Evolutionary conservation across 2,797 vertebrate species (phyloP).

Genomic region (Myripristis jacobus): DNA sequence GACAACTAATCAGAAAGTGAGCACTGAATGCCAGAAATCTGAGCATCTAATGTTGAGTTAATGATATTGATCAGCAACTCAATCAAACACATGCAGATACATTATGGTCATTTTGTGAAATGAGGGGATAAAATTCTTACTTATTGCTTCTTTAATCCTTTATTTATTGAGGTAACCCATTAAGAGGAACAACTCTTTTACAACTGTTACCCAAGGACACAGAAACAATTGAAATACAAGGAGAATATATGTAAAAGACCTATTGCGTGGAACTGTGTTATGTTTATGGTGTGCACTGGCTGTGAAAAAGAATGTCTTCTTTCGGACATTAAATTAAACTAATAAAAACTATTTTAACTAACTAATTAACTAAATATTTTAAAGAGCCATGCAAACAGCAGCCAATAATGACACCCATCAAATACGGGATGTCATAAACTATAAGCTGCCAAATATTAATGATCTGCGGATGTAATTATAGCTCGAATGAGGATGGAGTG

Average conservation of each 20-base stretch:
- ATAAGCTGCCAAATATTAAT: not conserved
- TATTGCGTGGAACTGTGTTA: not conserved
- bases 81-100: too few species aligned
- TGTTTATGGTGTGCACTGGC: not conserved
- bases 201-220: not conserved
- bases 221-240: not conserved
- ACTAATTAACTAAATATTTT: too few species aligned
- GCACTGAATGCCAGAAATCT: too few species aligned
- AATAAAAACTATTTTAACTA: not conserved
- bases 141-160: too few species aligned
- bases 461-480: slow-evolving; percentile 10
- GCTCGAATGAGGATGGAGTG: not conserved
- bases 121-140: too few species aligned
- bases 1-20: too few species aligned
- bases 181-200: too few species aligned
- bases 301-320: slow-evolving; percentile 1
- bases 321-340: not conserved
- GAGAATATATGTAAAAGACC: not conserved
- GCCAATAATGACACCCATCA: not conserved
- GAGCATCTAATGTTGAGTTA: too few species aligned
- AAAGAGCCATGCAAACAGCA: not conserved
- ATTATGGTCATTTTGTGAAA: too few species aligned
- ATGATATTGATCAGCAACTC: too few species aligned
- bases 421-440: not conserved
- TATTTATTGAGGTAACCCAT: too few species aligned